These are phyloP conservation scores for Chaetodon trifascialis DNA, from an alignment of 2,113 vertebrate genomes.

Conservation along the genomic window DNA sequence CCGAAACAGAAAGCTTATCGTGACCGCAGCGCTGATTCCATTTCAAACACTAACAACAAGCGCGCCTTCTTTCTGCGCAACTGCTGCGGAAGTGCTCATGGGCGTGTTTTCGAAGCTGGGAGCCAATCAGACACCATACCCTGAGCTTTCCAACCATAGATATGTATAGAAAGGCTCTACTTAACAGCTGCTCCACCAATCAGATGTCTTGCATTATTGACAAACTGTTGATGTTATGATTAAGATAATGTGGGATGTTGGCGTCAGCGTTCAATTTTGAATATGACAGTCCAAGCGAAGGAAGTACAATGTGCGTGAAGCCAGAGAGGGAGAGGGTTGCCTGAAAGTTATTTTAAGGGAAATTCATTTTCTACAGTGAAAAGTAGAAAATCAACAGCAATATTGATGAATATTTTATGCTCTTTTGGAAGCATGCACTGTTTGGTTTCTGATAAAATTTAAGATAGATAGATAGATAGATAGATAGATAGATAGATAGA, in stretches of 20 bases:
- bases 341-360: too few species aligned
- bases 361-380: too few species aligned
- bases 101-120: neutral
- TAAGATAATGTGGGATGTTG: neutral
- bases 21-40: neutral
- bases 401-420: too few species aligned
- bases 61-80: conserved; percentile 25
- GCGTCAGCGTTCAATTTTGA: too few species aligned
- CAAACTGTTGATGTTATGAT: neutral
- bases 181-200: neutral
- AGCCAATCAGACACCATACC: conserved; percentile 26
- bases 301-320: too few species aligned
- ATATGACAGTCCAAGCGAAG: too few species aligned
- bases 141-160: neutral
- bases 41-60: conserved; percentile 36
- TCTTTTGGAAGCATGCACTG: too few species aligned
- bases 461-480: too few species aligned
- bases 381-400: too few species aligned
- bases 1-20: fast-evolving
- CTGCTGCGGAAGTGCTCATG: conserved; percentile 12
- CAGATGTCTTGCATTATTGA: neutral
- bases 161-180: neutral
- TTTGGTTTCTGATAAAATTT: too few species aligned
- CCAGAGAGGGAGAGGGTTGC: too few species aligned
- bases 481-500: too few species aligned